These are phyloP conservation scores for Grapholita molesta DNA, from an alignment of 1,140 invertebrate species.

Conservation along the genomic window DNA sequence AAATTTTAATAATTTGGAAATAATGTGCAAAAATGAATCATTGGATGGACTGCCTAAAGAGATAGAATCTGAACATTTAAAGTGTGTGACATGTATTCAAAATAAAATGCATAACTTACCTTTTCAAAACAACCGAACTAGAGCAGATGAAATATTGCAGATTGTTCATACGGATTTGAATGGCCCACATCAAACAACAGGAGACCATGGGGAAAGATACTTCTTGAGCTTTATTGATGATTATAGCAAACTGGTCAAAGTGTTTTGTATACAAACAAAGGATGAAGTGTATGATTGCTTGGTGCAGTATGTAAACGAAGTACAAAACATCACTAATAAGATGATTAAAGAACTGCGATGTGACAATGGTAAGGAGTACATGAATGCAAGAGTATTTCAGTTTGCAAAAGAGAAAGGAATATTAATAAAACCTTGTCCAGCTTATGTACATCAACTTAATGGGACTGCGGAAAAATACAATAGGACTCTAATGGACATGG, in stretches of 20 bases:
- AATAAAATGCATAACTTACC: conserved; percentile 48
- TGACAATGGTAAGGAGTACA: conserved; percentile 60
- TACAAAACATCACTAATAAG: conserved; percentile 50
- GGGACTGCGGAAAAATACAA: conserved; percentile 55
- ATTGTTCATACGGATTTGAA: conserved; percentile 56
- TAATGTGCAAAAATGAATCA: conserved; percentile 42
- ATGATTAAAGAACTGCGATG: conserved; percentile 47
- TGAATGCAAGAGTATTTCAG: conserved; percentile 51
- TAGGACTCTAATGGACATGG: conserved; percentile 43
- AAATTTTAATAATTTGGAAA: conserved; percentile 49
- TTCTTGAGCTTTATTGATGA: conserved; percentile 50
- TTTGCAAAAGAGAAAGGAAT: conserved; percentile 47
- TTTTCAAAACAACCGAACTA: conserved; percentile 59
- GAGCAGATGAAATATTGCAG: conserved; percentile 45
- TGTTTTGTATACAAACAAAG: conserved; percentile 53
- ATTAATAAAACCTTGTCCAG: conserved; percentile 47
- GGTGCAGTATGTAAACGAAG: conserved; percentile 44
- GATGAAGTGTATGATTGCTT: conserved; percentile 40
- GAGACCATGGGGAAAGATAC: conserved; percentile 44
- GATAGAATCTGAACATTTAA: conserved; percentile 40
- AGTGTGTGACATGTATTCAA: conserved; percentile 41
- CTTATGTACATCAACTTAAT: conserved; percentile 60
- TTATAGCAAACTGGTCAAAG: conserved; percentile 49
- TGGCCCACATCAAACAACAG: conserved; percentile 47
- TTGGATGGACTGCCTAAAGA: conserved; percentile 41